These are phyloP conservation scores for Typhlichthys subterraneus DNA, from an alignment of 2,797 vertebrate species.

Conservation along the genomic window DNA sequence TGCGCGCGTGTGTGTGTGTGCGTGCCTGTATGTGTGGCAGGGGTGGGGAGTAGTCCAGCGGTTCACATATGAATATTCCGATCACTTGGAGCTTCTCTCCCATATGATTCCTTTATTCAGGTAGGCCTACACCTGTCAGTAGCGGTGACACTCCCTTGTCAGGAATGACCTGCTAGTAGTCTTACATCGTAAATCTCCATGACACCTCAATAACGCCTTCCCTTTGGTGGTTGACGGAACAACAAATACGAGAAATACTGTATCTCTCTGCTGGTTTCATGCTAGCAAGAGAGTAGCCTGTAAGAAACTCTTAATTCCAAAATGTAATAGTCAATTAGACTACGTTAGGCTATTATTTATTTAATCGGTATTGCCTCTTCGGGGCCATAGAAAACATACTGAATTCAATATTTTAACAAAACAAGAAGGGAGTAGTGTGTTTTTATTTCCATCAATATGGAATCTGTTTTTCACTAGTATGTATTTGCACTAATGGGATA, in stretches of 20 bases:
- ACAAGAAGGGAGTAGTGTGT: constrained; percentile 39
- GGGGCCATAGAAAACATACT: neutral
- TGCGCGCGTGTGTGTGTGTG: constrained; percentile 1
- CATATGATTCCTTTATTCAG: constrained; percentile 1
- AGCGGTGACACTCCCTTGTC: constrained; percentile 68
- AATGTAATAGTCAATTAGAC: no score
- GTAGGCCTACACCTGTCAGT: constrained; percentile 35
- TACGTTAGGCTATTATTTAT: neutral
- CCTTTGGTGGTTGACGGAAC: constrained; percentile 36
- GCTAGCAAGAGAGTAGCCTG: constrained; percentile 3
- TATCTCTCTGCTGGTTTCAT: constrained; percentile 20
- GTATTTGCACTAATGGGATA: constrained; percentile 55
- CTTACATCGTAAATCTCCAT: constrained; percentile 67
- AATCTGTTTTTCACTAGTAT: constrained; percentile 55
- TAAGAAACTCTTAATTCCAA: no score
- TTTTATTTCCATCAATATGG: constrained; percentile 70
- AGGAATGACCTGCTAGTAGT: constrained; percentile 61
- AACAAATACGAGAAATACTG: constrained; percentile 28
- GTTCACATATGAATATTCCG: constrained; percentile 11
- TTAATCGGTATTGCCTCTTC: neutral
- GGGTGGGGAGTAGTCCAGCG: neutral
- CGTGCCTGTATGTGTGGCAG: neutral
- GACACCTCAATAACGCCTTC: constrained; percentile 73
- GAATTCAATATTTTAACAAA: neutral
- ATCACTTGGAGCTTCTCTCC: neutral